Percentiles rank a stretch among this genome's conserved stretches.
Conservation (phyloP, 2,888 invertebrate species). For the Rotaria socialis region DNA sequence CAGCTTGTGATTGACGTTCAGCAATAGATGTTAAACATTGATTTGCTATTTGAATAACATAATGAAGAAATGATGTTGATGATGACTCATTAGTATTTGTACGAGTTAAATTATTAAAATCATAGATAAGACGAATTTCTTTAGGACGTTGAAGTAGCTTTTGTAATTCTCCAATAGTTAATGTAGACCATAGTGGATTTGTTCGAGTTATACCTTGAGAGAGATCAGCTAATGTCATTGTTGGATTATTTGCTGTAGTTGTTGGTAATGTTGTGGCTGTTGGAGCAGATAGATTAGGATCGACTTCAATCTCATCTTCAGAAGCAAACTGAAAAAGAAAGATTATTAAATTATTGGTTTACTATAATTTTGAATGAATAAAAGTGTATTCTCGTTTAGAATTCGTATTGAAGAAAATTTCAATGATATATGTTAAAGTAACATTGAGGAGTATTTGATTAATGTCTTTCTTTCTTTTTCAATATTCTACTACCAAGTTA, state of each 20-base stretch:
- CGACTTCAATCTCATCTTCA: slow-evolving; percentile 21
- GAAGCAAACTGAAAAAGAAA: not conserved
- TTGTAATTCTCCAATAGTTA: slow-evolving; percentile 34
- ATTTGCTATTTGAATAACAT: slow-evolving; percentile 32
- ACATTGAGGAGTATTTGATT: too few species aligned
- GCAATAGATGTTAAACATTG: slow-evolving; percentile 27
- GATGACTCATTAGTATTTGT: not conserved
- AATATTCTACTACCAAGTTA: too few species aligned
- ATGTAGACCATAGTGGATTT: not conserved
- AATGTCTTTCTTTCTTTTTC: too few species aligned
- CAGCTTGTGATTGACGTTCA: not conserved
- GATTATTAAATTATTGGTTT: not conserved
- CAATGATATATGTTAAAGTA: too few species aligned
- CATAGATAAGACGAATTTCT: slow-evolving; percentile 6
- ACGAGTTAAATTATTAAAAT: not conserved
- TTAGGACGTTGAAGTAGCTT: slow-evolving; percentile 16
- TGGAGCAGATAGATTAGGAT: not conserved
- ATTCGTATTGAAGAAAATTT: too few species aligned
- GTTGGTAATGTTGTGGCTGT: not conserved
- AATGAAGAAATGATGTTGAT: not conserved
- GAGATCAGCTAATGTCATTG: not conserved
- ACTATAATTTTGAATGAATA: not conserved
- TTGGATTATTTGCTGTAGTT: not conserved
- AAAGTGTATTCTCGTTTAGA: too few species aligned
- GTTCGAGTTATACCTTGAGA: not conserved